Evolutionary conservation across 2,113 vertebrate species (phyloP), one percentile per base, ranked within the genome.

Genomic region (Hassar affinis): DNA sequence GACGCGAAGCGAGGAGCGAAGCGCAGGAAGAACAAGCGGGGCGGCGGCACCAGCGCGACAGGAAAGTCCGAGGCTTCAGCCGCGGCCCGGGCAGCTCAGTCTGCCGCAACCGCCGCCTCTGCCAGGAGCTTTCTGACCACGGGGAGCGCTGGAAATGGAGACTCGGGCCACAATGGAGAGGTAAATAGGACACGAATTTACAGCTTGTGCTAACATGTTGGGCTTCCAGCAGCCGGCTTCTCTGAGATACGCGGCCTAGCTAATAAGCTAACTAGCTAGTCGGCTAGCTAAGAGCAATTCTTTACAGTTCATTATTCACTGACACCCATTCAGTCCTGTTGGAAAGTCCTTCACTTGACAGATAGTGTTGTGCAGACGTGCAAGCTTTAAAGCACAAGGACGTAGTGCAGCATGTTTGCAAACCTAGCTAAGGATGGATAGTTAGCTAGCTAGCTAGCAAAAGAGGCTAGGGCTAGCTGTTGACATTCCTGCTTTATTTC

Each of bases 1-100:
- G 97, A 97, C 94, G 96, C 97, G 91, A 98, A 98, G 91, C 95
- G 97, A 90, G 97, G 96, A 92, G 96, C 96, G 91, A 97, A 96
- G 92, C 96, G 97, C 92, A 96, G 96, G 93, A 98, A 97, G 96
- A 97, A 97, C 93, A 97, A 97, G 95, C 95, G 97, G 91, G 96
- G 96, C 94, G 95, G 95, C 93, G 95, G 94, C 91, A 94, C 95
- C 93, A 93, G 93, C 78, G 25, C 86, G 85, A 66, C 84, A 77
- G 93, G 93, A 85, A 91, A 95, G 94, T 93, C 93, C 94, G 94
- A 93, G 89, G 94, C 91, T 85, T 88, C 90, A 86, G 85, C 91
- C 66, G 92, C 94, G 93, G 94, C 94, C 93, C 92, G 93, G 74
- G 91, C 93, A 87, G 92, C 92, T 89, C 90, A 93, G 78, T 91